These are phyloP conservation scores for Lanistes nyassanus DNA, from an alignment of 1,140 invertebrate species.

Conservation along the genomic window DNA sequence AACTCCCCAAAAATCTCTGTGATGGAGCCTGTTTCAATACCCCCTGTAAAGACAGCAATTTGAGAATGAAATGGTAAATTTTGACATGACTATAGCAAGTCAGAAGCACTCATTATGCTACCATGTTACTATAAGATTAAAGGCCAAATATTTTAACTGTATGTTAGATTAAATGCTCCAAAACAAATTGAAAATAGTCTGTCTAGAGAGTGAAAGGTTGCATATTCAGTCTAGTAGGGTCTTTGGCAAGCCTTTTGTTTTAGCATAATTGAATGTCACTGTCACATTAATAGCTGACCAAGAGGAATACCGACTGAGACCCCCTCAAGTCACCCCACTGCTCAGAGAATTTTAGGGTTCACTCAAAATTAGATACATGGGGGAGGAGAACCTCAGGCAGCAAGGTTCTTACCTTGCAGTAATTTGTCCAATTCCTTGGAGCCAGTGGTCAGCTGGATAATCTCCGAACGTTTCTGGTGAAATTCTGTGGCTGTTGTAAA, in stretches of 20 bases:
- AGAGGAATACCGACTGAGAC: too few relatives aligned
- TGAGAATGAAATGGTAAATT: too few relatives aligned
- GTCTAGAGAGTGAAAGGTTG: not conserved
- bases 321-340: too few relatives aligned
- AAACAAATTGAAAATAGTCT: not conserved
- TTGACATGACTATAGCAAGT: too few relatives aligned
- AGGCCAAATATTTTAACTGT: too few relatives aligned
- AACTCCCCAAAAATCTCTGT: conserved; percentile 99
- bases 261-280: not conserved
- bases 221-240: too few relatives aligned
- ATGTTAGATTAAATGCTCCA: not conserved
- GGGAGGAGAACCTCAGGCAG: not conserved
- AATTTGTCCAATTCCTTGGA: conserved; percentile 94
- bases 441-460: conserved; percentile 82
- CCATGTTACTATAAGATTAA: too few relatives aligned
- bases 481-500: conserved; percentile 98
- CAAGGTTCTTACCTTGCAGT: conserved; percentile 69
- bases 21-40: conserved; percentile 99
- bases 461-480: conserved; percentile 84
- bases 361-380: not conserved
- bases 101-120: too few relatives aligned
- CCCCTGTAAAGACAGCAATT: conserved; percentile 71
- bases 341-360: too few relatives aligned
- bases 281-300: too few relatives aligned
- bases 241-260: not conserved